A percentile compares a stretch with the other conserved stretches of the same genome.
Evolutionary conservation across 2,888 invertebrate species (phyloP).

Genomic region (Nipponacmea schrenckii): DNA sequence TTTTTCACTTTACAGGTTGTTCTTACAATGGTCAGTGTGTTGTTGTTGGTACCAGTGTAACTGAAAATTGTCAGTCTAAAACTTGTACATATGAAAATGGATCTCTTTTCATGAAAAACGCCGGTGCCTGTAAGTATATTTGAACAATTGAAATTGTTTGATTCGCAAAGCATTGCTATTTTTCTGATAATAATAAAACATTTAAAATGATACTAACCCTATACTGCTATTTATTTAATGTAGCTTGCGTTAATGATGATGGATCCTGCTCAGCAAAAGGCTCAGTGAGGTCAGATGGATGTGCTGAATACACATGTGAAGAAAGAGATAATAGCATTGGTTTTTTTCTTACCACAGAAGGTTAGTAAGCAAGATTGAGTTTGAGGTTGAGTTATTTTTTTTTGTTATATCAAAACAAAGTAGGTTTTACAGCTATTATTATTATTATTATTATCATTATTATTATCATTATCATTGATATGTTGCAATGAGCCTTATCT

Average conservation of each 20-base stretch:
- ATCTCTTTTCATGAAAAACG: background rate
- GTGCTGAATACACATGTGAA: slow-evolving; percentile 4
- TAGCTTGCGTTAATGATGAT: background rate
- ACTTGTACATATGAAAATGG: background rate
- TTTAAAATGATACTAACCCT: too few relatives aligned
- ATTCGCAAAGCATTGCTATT: too few relatives aligned
- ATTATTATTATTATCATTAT: too few relatives aligned
- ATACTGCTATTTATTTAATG: background rate
- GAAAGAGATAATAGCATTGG: background rate
- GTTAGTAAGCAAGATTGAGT: background rate
- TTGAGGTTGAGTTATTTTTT: too few relatives aligned
- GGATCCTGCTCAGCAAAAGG: background rate
- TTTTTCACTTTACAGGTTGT: background rate
- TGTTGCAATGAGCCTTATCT: too few relatives aligned
- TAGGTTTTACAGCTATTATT: too few relatives aligned
- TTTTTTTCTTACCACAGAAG: background rate
- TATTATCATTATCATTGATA: too few relatives aligned
- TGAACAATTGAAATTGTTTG: too few relatives aligned
- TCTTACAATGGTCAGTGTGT: background rate
- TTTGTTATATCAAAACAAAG: too few relatives aligned
- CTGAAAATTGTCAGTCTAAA: background rate
- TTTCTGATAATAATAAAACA: too few relatives aligned
- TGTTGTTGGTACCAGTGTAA: background rate
- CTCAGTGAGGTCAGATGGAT: background rate
- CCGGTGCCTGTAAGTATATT: too few relatives aligned